Evolutionary conservation across 2,888 invertebrate genomes (phyloP).

Genomic region (Acleris holmiana): DNA sequence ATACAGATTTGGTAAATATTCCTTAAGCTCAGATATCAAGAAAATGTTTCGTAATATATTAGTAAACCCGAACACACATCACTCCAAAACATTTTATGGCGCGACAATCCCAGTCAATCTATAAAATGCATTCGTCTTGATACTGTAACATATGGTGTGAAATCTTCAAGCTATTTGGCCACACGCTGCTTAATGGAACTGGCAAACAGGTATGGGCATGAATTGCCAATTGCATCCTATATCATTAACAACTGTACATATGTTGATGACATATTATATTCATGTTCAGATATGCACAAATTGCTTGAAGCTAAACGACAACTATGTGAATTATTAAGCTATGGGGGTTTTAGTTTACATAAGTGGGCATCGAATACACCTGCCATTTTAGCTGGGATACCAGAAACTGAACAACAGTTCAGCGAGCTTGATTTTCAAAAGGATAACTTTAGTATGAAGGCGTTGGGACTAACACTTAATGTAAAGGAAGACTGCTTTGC

Average conservation of each 20-base stretch:
- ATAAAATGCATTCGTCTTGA: slow-evolving; percentile 33
- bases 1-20: slow-evolving; percentile 28
- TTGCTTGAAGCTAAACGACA: slow-evolving; percentile 35
- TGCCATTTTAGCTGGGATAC: slow-evolving; percentile 11
- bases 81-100: slow-evolving; percentile 38
- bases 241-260: slow-evolving; percentile 34
- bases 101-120: slow-evolving; percentile 23
- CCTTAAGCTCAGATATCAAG: slow-evolving; percentile 26
- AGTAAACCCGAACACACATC: slow-evolving; percentile 20
- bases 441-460: slow-evolving; percentile 32
- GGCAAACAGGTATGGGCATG: slow-evolving; percentile 10
- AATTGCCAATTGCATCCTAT: slow-evolving; percentile 33
- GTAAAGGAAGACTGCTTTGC: slow-evolving; percentile 20
- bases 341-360: slow-evolving; percentile 36
- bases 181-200: slow-evolving; percentile 39
- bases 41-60: slow-evolving; percentile 32
- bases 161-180: slow-evolving; percentile 39
- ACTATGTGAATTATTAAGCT: slow-evolving; percentile 19
- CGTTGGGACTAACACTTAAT: slow-evolving; percentile 33
- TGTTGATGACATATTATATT: slow-evolving; percentile 35
- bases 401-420: slow-evolving; percentile 20
- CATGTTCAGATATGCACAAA: slow-evolving; percentile 9
- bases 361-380: slow-evolving; percentile 36
- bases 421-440: slow-evolving; percentile 32
- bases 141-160: slow-evolving; percentile 35